phyloP scores from a whole-genome alignment of 2,113 vertebrate species.

The Arenaria interpres region DNA sequence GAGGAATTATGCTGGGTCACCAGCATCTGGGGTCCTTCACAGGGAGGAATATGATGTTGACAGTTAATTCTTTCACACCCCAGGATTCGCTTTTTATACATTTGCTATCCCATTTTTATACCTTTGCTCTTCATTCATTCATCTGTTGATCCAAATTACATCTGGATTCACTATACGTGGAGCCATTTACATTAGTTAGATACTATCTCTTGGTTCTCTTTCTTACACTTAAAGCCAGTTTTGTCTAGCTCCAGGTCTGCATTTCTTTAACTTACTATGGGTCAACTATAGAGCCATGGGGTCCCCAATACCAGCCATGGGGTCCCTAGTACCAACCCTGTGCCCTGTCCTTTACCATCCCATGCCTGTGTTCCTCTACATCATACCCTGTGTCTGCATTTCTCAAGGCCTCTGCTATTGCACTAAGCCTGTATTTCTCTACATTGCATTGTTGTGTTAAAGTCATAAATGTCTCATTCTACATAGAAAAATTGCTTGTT shows the following conservation, averaged over 20 bases:
- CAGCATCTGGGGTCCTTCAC: neutral
- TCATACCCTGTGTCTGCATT: neutral
- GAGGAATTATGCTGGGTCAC: neutral
- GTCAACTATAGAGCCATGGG: neutral
- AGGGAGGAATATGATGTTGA: neutral
- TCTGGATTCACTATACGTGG: neutral
- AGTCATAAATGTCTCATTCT: neutral
- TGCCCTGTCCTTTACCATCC: neutral
- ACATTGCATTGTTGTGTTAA: neutral
- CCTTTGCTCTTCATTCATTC: neutral
- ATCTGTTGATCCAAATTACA: neutral
- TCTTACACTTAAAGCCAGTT: neutral
- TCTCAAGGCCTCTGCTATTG: neutral
- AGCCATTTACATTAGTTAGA: neutral
- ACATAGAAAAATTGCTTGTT: neutral
- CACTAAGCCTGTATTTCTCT: neutral
- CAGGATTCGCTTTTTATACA: neutral
- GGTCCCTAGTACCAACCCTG: neutral
- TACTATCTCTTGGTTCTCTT: neutral
- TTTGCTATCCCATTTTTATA: neutral
- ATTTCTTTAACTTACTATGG: neutral
- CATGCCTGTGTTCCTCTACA: neutral
- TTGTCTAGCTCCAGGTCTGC: neutral
- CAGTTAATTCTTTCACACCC: neutral
- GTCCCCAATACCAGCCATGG: rapidly evolving